These are phyloP conservation scores for Acanthis flammea DNA, from an alignment of 2,797 vertebrate species.

Conservation along the genomic window DNA sequence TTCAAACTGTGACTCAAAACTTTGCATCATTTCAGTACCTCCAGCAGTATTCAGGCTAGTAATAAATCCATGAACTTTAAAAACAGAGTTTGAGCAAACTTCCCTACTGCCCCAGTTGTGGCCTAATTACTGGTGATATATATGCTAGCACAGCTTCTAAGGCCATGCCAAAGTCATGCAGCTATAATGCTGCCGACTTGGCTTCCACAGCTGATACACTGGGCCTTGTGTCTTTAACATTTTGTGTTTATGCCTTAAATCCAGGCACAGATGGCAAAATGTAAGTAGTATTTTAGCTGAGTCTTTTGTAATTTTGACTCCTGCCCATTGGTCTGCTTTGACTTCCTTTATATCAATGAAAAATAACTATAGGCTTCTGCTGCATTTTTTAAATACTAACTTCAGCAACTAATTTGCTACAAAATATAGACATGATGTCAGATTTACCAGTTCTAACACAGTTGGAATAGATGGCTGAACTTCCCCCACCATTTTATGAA, in stretches of 20 bases:
- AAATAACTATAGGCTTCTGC: not conserved
- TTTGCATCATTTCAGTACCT: not conserved
- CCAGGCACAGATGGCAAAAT: not conserved
- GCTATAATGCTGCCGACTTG: not conserved
- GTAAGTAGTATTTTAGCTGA: not conserved
- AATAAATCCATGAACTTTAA: not conserved
- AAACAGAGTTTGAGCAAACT: not conserved
- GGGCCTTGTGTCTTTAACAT: not conserved
- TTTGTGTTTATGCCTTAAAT: not conserved
- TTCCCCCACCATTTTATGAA: not conserved
- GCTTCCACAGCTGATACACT: not conserved
- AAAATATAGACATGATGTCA: not conserved
- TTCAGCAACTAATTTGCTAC: not conserved
- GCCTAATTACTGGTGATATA: not conserved
- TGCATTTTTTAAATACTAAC: not conserved
- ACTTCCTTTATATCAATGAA: not conserved
- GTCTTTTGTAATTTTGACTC: not conserved
- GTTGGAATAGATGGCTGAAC: not conserved
- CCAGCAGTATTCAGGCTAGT: not conserved
- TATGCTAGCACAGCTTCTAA: not conserved
- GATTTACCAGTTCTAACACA: not conserved
- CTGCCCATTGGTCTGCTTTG: not conserved
- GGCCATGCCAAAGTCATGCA: not conserved
- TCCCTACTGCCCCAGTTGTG: not conserved
- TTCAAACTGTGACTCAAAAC: not conserved